A percentile compares a stretch with the other conserved stretches of the same genome.
Evolutionary conservation across 1,140 invertebrate species (phyloP).

Genomic region (Caenorhabditis briggsae): DNA sequence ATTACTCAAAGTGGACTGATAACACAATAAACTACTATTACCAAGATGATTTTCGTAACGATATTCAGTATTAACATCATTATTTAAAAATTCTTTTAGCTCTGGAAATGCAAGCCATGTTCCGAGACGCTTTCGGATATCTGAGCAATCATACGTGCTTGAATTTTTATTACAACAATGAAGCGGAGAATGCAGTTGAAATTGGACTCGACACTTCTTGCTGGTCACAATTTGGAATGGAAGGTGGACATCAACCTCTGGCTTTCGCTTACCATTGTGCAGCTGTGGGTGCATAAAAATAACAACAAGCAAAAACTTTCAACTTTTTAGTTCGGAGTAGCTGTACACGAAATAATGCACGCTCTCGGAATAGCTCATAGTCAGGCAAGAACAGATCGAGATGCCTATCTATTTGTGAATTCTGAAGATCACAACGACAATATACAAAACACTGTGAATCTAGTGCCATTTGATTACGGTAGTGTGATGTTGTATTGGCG

Average conservation of each 20-base stretch:
- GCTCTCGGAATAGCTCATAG: conserved; percentile 28
- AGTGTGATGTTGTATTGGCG: conserved; percentile 25
- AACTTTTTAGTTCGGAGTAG: conserved; percentile 9
- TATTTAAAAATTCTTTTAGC: background rate
- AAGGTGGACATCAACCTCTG: background rate
- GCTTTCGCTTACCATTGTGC: background rate
- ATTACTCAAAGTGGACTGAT: background rate
- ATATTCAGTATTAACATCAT: background rate
- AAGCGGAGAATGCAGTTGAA: background rate
- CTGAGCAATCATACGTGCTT: background rate
- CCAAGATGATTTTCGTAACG: background rate
- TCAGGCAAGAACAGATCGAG: conserved; percentile 20
- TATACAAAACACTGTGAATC: background rate
- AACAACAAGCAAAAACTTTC: background rate
- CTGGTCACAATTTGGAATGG: too few relatives aligned
- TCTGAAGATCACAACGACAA: background rate
- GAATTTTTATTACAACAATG: background rate
- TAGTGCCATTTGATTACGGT: conserved; percentile 24
- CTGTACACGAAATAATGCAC: conserved; percentile 25
- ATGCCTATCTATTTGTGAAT: background rate
- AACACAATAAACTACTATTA: background rate
- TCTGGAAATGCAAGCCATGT: conserved; percentile 21
- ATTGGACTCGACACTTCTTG: too few relatives aligned
- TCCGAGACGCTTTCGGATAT: background rate
- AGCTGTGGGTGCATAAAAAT: background rate